Percentiles rank a stretch among this genome's conserved stretches.
Conservation (phyloP, 2,113 vertebrate genomes). For the Pollimyrus isidori region DNA sequence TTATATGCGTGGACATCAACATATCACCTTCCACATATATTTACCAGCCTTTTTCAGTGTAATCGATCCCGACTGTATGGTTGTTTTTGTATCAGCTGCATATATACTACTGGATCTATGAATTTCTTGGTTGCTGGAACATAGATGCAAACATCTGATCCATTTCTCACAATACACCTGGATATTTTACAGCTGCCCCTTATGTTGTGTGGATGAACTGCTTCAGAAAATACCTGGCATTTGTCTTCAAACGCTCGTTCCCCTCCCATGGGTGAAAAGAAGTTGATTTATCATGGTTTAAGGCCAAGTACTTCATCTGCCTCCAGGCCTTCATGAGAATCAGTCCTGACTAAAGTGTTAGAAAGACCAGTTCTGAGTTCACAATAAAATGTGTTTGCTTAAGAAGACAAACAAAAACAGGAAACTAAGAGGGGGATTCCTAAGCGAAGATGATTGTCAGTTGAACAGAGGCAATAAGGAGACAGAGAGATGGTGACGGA, state of each 20-base stretch:
- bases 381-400: background rate
- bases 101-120: background rate
- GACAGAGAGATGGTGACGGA: constrained; percentile 51
- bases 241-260: constrained; percentile 94
- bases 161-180: background rate
- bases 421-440: constrained; percentile 7
- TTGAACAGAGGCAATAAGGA: constrained; percentile 36
- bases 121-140: background rate
- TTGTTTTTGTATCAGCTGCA: constrained; percentile 18
- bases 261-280: constrained; percentile 93
- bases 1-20: background rate
- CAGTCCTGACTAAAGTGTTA: background rate
- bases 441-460: constrained; percentile 37
- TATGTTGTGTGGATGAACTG: constrained; percentile 92
- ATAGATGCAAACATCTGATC: background rate
- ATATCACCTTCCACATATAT: background rate
- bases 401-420: constrained; percentile 22
- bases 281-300: constrained; percentile 77
- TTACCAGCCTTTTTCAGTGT: background rate
- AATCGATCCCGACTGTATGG: background rate
- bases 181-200: constrained; percentile 92
- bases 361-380: background rate
- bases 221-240: constrained; percentile 93
- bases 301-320: constrained; percentile 91
- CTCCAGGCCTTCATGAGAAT: constrained; percentile 44